Base-by-base conservation (phyloP, 1,140 invertebrate genomes). In the Bombyx mandarina region DNA sequence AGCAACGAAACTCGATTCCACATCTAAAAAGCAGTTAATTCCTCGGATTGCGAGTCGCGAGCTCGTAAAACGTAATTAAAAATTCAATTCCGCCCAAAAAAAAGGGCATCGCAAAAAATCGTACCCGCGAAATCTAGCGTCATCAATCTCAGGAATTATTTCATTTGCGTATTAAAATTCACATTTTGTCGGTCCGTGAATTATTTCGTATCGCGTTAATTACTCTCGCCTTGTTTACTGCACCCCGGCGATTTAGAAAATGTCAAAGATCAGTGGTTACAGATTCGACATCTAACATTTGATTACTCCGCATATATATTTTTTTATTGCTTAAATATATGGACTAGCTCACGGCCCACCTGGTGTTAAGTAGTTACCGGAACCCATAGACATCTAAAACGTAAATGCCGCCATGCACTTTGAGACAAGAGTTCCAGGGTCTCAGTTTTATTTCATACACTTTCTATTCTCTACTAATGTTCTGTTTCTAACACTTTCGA, bases 91-190 rank as follows among this genome's bases (percentile, higher is more conserved):
- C 61, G 60, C 35, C 12, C 12, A 44, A 57, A 60, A 63, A 73
- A 75, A 76, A 79, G 79, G 76, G 60, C 66, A 51, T 35, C 26
- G 7, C 66, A 73, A 78, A 73, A 73, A 73, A 69, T 67, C 69
- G 68, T 67, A 46, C 54, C 69, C 64, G 72, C 73, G 72, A 64
- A 77, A 77, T 79, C 69, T 69, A 72, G 72, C 79, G 82, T 82
- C 83, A 86, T 86, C 83, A 86, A 86, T 86, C 82, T 77, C 75
- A 78, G 65, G 73, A 81, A 85, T 86, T 84, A 86, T 86, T 86
- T 85, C 80, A 86, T 86, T 85, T 85, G 75, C 73, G 80, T 82
- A 83, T 86, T 85, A 85, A 83, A 83, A 77, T 81, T 75, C 78
- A 76, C 80, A 78, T 84, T 82, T 80, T 83, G 77, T 78, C 75